Conservation (phyloP, 2,113 vertebrate genomes). For the Xenopus laevis region DNA sequence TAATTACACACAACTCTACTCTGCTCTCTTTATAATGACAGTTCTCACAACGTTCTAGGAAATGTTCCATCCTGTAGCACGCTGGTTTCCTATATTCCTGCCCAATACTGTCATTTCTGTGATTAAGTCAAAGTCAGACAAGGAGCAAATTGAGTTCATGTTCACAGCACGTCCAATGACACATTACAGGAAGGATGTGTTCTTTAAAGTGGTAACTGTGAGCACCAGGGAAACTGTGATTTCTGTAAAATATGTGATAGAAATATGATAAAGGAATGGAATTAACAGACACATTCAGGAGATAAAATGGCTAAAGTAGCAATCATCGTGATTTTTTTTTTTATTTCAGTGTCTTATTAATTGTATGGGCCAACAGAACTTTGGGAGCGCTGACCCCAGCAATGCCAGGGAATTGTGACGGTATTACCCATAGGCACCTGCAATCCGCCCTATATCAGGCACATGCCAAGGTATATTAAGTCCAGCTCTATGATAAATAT, state of each 20-base stretch:
- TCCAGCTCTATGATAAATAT: no score
- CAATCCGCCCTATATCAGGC: no score
- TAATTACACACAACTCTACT: constrained; percentile 29
- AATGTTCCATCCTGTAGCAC: constrained; percentile 33
- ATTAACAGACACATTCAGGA: no score
- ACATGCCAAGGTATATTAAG: no score
- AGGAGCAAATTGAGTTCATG: constrained; percentile 11
- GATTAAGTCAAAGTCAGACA: constrained; percentile 35
- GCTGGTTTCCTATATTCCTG: constrained; percentile 29
- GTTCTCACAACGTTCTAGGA: constrained; percentile 33
- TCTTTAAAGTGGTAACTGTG: constrained; percentile 16
- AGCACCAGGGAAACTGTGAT: constrained; percentile 18
- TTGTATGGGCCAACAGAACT: no score
- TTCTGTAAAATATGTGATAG: background rate
- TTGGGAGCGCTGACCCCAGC: no score
- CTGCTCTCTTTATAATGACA: constrained; percentile 26
- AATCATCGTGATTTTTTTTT: no score
- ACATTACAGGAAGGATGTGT: constrained; percentile 21
- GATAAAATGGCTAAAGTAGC: no score
- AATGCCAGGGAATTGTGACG: no score
- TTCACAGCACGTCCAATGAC: constrained; percentile 24
- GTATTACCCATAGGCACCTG: no score
- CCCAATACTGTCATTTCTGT: constrained; percentile 26
- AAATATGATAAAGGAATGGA: background rate
- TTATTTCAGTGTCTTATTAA: no score